Evolutionary conservation across 2,113 vertebrate species (phyloP).

Genomic region (Notothenia coriiceps): DNA sequence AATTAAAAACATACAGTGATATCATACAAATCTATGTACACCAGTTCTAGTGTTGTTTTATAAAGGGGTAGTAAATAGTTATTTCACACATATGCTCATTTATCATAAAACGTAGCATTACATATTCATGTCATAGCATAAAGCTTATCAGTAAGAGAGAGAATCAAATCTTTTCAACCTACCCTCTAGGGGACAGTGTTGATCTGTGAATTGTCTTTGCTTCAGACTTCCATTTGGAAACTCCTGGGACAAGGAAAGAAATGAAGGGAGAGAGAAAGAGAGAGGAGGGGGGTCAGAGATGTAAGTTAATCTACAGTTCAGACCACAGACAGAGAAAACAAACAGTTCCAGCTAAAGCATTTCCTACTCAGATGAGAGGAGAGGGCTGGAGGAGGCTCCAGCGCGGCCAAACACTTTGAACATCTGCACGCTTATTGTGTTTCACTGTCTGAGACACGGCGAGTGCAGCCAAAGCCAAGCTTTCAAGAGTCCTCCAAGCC

Average conservation of each 20-base stretch:
- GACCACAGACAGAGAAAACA: constrained; percentile 75
- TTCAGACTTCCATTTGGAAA: constrained; percentile 78
- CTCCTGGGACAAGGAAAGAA: constrained; percentile 75
- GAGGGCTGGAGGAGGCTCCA: constrained; percentile 67
- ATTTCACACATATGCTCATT: not conserved
- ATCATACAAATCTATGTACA: not conserved
- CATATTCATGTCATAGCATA: not conserved
- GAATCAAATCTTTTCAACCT: constrained; percentile 60
- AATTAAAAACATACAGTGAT: no score
- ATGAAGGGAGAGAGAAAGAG: constrained; percentile 22
- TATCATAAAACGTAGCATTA: not conserved
- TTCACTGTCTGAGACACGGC: constrained; percentile 68
- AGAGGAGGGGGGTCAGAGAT: constrained; percentile 55
- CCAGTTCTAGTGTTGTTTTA: not conserved
- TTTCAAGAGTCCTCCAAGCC: constrained; percentile 70
- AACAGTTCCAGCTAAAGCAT: constrained; percentile 77
- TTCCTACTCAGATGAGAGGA: constrained; percentile 81
- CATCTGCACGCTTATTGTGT: constrained; percentile 79
- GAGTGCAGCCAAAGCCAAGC: constrained; percentile 63
- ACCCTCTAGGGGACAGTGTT: constrained; percentile 88
- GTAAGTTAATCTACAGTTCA: constrained; percentile 74
- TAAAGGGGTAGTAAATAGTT: not conserved
- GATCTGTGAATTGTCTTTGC: constrained; percentile 80
- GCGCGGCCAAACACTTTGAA: constrained; percentile 69
- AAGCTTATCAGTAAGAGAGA: not conserved